Evolutionary conservation across 2,888 invertebrate species (phyloP).

Genomic region (Chrysolina oricalcia): DNA sequence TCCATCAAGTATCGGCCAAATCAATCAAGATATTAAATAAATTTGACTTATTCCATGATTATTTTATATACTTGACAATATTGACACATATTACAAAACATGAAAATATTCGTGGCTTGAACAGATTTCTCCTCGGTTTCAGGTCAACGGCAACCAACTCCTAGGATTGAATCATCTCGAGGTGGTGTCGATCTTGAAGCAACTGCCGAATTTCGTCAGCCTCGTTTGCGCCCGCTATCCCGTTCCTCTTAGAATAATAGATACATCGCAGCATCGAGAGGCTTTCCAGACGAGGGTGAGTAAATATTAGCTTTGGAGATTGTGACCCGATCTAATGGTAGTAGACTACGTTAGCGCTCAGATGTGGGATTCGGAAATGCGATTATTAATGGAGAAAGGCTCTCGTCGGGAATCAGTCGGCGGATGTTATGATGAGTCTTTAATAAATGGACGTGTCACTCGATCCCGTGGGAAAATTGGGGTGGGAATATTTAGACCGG

Average conservation of each 20-base stretch:
- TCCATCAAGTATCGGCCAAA: no score
- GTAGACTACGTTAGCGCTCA: not conserved
- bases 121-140: slow-evolving; percentile 51
- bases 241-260: slow-evolving; percentile 75
- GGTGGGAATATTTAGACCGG: not conserved
- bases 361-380: not conserved
- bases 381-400: not conserved
- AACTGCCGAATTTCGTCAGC: slow-evolving; percentile 85
- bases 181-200: slow-evolving; percentile 89
- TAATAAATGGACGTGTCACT: slow-evolving; percentile 4
- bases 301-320: slow-evolving; percentile 66
- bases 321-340: not conserved
- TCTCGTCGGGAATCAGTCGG: not conserved
- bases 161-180: slow-evolving; percentile 93
- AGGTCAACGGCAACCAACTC: slow-evolving; percentile 91
- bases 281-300: slow-evolving; percentile 84
- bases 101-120: no score
- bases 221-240: slow-evolving; percentile 84
- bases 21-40: no score
- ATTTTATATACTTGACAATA: no score
- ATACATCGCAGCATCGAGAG: slow-evolving; percentile 78
- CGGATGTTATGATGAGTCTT: not conserved
- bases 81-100: no score
- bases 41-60: no score
- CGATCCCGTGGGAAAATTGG: not conserved